Base-by-base conservation (phyloP, 2,113 vertebrate genomes). In the Aegotheles bennettii region DNA sequence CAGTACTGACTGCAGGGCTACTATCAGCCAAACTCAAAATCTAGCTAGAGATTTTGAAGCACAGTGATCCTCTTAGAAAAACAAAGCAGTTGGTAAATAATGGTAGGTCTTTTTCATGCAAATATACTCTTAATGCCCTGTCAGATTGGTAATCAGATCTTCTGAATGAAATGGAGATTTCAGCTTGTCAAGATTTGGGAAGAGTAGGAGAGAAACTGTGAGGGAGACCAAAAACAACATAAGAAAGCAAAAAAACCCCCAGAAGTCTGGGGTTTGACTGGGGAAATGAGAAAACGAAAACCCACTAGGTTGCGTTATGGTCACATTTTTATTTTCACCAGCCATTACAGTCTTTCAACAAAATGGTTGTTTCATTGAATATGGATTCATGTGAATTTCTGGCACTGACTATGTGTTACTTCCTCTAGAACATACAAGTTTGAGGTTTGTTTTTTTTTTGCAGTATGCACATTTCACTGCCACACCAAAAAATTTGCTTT, bases 311-410 rank as follows among this genome's bases (percentile, higher is more conserved):
- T 89, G 48, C 43, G 45, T 74, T 61, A 42, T 28, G 76, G 94
- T n/a, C 61, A 82, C 4, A 18, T 81, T 77, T 86, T 92, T 93
- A 50, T 87, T 93, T 93, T 70, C 31, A 53, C 65, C 77, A 96
- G n/a, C 38, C 85, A 65, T 93, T 92, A 23, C 78, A 57, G 80
- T 95, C 40, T 89, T 94, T 96, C 93, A 81, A 67, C 38, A 91
- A 74, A 95, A 94, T 92, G 88, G 90, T 95, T 89, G 56, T 78
- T 94, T 96, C 79, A 92, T 60, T 96, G 89, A 96, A 96, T 96
- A 96, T 89, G 87, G 83, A 96, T 89, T 85, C 53, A 94, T 97
- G 96, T 94, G 98, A 97, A 97, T 98, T 96, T 76, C n/a, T 90
- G 88, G 80, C 86, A 85, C 79, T 48, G 43, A 42, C 89, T 92